phyloP scores from a whole-genome alignment of 2,888 invertebrate species.

The Tuberolachnus salignus region DNA sequence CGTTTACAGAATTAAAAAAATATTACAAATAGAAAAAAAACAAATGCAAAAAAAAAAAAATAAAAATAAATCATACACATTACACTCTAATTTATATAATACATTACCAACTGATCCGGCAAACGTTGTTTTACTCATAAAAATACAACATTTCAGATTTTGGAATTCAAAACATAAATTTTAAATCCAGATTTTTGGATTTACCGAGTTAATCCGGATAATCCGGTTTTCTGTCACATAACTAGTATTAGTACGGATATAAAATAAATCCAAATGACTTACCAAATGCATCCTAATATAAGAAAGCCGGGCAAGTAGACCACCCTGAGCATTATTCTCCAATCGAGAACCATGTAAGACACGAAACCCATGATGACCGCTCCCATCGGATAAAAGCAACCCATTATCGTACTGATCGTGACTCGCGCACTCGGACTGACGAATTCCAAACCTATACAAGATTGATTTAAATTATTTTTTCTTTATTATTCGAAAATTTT shows the following conservation, averaged over 20 bases:
- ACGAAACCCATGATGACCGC: slow-evolving; percentile 69
- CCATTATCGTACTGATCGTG: slow-evolving; percentile 64
- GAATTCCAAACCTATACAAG: slow-evolving; percentile 70
- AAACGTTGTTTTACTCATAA: too few species aligned
- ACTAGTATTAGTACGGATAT: neutral
- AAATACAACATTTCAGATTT: too few species aligned
- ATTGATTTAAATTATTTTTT: neutral
- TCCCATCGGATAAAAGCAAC: slow-evolving; percentile 71
- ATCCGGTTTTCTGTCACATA: too few species aligned
- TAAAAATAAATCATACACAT: too few species aligned
- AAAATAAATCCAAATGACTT: slow-evolving; percentile 51
- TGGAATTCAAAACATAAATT: neutral
- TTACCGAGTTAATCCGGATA: too few species aligned
- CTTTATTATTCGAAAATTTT: neutral
- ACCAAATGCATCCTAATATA: slow-evolving; percentile 72
- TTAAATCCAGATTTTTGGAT: too few species aligned
- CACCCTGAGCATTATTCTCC: slow-evolving; percentile 71
- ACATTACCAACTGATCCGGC: too few species aligned
- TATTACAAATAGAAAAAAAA: too few species aligned
- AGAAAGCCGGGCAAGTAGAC: slow-evolving; percentile 73
- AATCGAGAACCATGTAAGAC: slow-evolving; percentile 70
- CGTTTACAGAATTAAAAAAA: too few species aligned
- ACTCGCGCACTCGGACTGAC: slow-evolving; percentile 76
- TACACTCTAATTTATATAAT: too few species aligned
- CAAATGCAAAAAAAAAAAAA: too few species aligned